phyloP scores from a whole-genome alignment of 2,797 vertebrate genomes.

The Steatocranus sp. region DNA sequence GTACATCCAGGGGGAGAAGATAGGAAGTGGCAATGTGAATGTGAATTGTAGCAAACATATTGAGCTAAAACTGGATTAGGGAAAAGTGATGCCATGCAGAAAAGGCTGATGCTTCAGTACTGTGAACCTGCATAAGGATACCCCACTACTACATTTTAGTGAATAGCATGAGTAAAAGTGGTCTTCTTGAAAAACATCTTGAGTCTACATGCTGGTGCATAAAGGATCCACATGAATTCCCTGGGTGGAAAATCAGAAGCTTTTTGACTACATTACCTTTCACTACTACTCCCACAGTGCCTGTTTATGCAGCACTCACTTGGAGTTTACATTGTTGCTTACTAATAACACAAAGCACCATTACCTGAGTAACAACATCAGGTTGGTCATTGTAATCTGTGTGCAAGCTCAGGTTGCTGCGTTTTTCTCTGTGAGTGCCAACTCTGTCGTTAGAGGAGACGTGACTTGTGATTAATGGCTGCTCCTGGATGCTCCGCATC shows the following conservation, averaged over 20 bases:
- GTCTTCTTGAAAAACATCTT: constrained; percentile 3
- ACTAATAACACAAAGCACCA: neutral
- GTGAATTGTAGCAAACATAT: constrained; percentile 3
- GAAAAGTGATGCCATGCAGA: neutral
- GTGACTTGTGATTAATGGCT: constrained; percentile 47
- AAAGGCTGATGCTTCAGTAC: constrained; percentile 19
- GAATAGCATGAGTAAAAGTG: neutral
- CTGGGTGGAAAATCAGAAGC: neutral
- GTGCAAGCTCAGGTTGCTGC: neutral
- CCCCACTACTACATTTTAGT: neutral
- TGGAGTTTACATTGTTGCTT: neutral
- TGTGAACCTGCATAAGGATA: neutral
- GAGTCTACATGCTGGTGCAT: neutral
- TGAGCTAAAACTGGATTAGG: neutral
- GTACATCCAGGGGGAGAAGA: neutral
- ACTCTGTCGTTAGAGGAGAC: constrained; percentile 25
- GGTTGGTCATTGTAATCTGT: neutral
- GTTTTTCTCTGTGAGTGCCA: constrained; percentile 22
- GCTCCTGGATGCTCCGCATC: neutral
- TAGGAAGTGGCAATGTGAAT: neutral
- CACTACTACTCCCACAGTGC: neutral
- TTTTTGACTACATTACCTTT: neutral
- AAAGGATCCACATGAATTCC: neutral
- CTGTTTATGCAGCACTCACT: neutral
- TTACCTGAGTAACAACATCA: constrained; percentile 7